Base-by-base conservation (phyloP, 2,888 invertebrate species). In the Orgyia antiqua region DNA sequence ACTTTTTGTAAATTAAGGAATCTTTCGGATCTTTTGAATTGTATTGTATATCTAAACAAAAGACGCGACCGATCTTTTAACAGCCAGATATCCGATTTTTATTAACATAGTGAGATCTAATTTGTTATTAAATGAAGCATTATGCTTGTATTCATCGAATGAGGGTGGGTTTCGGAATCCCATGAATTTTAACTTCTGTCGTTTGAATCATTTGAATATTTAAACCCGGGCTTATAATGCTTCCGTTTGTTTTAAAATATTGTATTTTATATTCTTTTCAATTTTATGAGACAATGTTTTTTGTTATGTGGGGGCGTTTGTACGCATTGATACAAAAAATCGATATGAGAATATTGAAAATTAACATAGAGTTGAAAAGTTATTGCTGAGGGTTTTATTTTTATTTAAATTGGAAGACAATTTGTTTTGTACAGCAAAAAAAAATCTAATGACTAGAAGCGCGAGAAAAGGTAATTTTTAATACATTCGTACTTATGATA, bases 51-150 rank as follows among this genome's bases (percentile, higher is more conserved):
- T 48, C 50, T 46, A 48, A 57, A 58, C 53, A 56, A 68, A 61
- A 46, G 53, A 42, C 52, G 48, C 51, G 37, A 31, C 13, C 23
- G 29, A 38, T 31, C 33, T 36, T 46, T 47, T 48, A 36, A 43
- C 6, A 34, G 41, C 41, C 38, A 38, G 40, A 38, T 34, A 41
- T 42, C 42, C 27, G 31, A 31, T 52, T 64, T 59, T 63, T 56
- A 72, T 68, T 69, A 71, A 72, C 61, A 56, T 65, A 56, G 65
- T 44, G 59, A 58, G 65, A 70, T 72, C 79, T 80, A 84, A 82
- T 84, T 86, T 80, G 77, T 75, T 80, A 80, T 70, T 80, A 82
- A 83, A 82, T 83, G 70, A 76, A 67, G 68, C 70, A 74, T 83
- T 78, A 78, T 74, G 62, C 59, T 64, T 65, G 65, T 71, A 68